Evolutionary conservation across 2,888 invertebrate genomes (phyloP).

Genomic region (Cantharis rustica): DNA sequence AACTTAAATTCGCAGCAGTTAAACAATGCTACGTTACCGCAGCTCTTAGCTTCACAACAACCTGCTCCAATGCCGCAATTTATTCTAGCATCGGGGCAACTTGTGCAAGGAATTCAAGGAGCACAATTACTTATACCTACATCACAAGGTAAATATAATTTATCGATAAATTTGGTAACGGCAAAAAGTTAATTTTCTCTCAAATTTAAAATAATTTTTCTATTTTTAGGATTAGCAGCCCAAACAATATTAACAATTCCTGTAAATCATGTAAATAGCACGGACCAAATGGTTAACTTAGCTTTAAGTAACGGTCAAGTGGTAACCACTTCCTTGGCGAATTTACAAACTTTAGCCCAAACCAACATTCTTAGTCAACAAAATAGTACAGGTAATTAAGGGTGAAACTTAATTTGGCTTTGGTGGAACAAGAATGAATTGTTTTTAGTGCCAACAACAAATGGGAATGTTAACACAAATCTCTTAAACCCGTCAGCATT

Average conservation of each 20-base stretch:
- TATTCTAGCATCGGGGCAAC: conserved; percentile 87
- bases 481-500: conserved; percentile 70
- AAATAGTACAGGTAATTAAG: conserved; percentile 54
- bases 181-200: neutral
- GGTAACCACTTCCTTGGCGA: conserved; percentile 81
- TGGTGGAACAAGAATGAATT: neutral
- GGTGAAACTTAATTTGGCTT: neutral
- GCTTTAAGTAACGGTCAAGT: conserved; percentile 86
- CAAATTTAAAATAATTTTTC: neutral
- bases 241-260: conserved; percentile 96
- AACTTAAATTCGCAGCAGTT: conserved; percentile 50
- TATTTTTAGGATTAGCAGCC: conserved; percentile 80
- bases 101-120: conserved; percentile 91
- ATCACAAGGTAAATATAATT: conserved; percentile 75
- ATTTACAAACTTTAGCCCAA: conserved; percentile 77
- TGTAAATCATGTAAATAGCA: conserved; percentile 81
- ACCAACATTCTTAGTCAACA: conserved; percentile 62
- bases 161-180: neutral
- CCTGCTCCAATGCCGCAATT: conserved; percentile 87
- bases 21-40: conserved; percentile 59
- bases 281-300: conserved; percentile 75
- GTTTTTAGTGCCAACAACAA: conserved; percentile 61
- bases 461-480: conserved; percentile 69
- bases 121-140: conserved; percentile 95
- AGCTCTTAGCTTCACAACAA: conserved; percentile 62